phyloP scores from a whole-genome alignment of 2,797 vertebrate genomes.

The Ptychadena robeensis region DNA sequence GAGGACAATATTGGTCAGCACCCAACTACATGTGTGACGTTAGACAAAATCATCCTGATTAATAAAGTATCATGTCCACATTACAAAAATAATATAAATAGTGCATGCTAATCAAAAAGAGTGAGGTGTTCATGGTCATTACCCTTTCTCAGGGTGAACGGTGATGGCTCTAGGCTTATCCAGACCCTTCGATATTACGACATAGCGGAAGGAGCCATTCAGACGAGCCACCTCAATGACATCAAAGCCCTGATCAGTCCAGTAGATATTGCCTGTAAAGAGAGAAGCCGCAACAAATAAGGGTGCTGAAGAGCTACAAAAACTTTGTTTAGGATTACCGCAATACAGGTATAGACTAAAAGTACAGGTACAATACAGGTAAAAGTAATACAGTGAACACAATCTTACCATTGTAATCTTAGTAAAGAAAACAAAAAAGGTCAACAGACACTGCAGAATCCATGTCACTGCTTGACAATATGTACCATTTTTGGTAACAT shows the following conservation, averaged over 20 bases:
- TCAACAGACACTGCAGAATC: too few relatives aligned
- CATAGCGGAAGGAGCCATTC: slow-evolving; percentile 96
- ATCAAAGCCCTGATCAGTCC: slow-evolving; percentile 97
- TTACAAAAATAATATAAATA: background rate
- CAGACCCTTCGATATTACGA: slow-evolving; percentile 94
- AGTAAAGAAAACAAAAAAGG: too few relatives aligned
- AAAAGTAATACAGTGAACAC: too few relatives aligned
- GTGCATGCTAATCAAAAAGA: too few relatives aligned
- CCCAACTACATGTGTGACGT: too few relatives aligned
- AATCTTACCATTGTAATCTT: too few relatives aligned
- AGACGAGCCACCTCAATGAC: slow-evolving; percentile 96
- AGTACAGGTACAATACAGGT: too few relatives aligned
- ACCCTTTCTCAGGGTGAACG: slow-evolving; percentile 94
- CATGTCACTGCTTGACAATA: too few relatives aligned
- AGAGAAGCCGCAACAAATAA: slow-evolving; percentile 4
- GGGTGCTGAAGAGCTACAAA: background rate
- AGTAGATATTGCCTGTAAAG: slow-evolving; percentile 93
- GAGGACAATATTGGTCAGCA: background rate
- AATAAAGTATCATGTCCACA: background rate
- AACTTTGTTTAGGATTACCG: too few relatives aligned
- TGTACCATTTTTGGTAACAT: too few relatives aligned
- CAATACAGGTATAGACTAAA: too few relatives aligned
- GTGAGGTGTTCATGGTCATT: slow-evolving; percentile 56
- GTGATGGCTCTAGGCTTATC: slow-evolving; percentile 96
- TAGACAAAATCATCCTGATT: background rate